Percentiles rank a stretch among this genome's conserved stretches.
phyloP scores from a whole-genome alignment of 2,113 vertebrate genomes.

The Bufo bufo region DNA sequence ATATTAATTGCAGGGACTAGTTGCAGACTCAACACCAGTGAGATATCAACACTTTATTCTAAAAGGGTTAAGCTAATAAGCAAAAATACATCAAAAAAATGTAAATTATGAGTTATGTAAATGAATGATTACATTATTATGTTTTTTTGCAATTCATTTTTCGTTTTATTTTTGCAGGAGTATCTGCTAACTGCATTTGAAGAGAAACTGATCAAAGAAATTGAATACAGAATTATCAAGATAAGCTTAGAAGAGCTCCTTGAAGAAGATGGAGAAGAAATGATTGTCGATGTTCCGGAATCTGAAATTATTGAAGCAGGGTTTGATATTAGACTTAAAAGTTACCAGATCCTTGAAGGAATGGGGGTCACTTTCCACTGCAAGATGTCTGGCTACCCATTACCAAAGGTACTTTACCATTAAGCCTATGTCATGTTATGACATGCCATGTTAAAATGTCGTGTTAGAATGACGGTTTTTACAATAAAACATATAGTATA shows the following conservation, averaged over 20 bases:
- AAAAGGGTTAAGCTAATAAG: no score
- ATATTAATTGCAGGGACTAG: neutral
- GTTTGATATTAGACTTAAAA: slow-evolving; percentile 88
- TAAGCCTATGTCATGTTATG: neutral
- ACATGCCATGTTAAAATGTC: neutral
- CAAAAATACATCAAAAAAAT: neutral
- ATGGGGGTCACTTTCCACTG: slow-evolving; percentile 96
- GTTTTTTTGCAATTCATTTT: no score
- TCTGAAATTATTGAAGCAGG: slow-evolving; percentile 83
- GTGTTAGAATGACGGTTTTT: neutral
- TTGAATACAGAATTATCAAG: slow-evolving; percentile 93
- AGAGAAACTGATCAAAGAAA: slow-evolving; percentile 94
- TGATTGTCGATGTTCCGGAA: slow-evolving; percentile 83
- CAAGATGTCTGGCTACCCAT: slow-evolving; percentile 86
- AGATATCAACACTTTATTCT: no score
- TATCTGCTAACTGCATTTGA: slow-evolving; percentile 94
- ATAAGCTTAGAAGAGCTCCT: slow-evolving; percentile 90
- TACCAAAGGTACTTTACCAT: slow-evolving; percentile 86
- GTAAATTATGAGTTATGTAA: neutral
- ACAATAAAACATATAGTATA: neutral
- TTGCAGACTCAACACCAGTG: neutral
- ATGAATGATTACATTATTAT: neutral
- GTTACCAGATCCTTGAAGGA: slow-evolving; percentile 92
- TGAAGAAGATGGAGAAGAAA: slow-evolving; percentile 88
- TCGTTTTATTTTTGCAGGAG: slow-evolving; percentile 75